These are phyloP conservation scores for Thripadectes ignobilis DNA, from an alignment of 2,797 vertebrate genomes.

Conservation along the genomic window DNA sequence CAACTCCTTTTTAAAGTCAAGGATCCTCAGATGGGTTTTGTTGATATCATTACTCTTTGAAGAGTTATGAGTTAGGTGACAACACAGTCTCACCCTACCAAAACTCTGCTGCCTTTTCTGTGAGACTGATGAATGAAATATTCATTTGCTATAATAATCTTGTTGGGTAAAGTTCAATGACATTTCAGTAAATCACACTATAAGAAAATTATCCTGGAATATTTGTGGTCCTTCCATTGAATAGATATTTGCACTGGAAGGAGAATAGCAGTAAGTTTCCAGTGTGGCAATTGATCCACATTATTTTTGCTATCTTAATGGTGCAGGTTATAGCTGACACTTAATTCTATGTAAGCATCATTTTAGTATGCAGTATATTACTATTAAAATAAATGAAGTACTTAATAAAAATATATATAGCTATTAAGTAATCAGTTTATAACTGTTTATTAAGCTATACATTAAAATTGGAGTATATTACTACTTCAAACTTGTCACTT, in stretches of 20 bases:
- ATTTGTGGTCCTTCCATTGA: neutral
- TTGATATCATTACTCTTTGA: conserved; percentile 3
- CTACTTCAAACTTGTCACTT: neutral
- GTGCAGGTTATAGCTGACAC: neutral
- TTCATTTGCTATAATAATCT: neutral
- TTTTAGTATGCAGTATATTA: neutral
- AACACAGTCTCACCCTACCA: neutral
- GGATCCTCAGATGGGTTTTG: neutral
- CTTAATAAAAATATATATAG: neutral
- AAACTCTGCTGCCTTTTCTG: neutral
- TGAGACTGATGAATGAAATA: neutral
- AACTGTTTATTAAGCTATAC: neutral
- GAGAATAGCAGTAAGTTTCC: neutral
- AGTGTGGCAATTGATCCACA: neutral
- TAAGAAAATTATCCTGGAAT: conserved; percentile 25
- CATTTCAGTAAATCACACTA: conserved; percentile 49
- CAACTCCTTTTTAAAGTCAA: conserved; percentile 33
- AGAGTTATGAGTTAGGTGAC: neutral
- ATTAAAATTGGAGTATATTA: neutral
- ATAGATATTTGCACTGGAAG: neutral
- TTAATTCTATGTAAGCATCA: neutral
- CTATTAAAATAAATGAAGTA: neutral
- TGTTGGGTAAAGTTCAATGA: conserved; percentile 12
- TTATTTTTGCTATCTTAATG: neutral
- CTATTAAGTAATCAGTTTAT: neutral